Base-by-base conservation (phyloP, 2,797 vertebrate species). In the Poliocrania exsul region DNA sequence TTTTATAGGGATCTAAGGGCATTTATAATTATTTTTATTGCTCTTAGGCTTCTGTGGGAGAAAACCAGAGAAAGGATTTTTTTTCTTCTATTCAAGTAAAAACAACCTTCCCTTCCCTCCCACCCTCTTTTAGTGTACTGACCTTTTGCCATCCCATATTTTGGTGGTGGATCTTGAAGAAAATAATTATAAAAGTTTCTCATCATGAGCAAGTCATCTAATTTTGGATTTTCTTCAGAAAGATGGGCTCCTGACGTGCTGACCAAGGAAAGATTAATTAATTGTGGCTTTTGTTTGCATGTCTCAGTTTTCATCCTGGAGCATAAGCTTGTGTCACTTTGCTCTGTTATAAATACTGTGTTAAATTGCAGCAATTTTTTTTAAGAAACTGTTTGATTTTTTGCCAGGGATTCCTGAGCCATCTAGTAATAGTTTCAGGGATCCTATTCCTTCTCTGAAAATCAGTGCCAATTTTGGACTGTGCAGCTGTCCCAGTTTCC, bases 381-480 rank as follows among this genome's bases (percentile, higher is more conserved):
- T 95, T 23, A 95, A 96, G 95, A 97, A 96, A 93, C 83, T 81
- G 78, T 97, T 97, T 98, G 96, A 97, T 97, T 97, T 97, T 92
- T 96, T 97, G 96, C 96, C 95, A 97, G 93, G 94, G 92, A 97
- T 98, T 98, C 95, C 97, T 96, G 81, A 97, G 62, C 92, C 75
- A 89, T 96, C 92, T 96, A 95, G 97, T 98, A 97, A 97, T 95
- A 64, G 65, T 95, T 97, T 92, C 78, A 95, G 94, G 95, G 95
- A 97, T 98, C 96, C 95, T 96, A 71, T 97, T 96, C 96, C 92
- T 96, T 90, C 97, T 97, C 96, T 97, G 95, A 97, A 97, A 97
- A 92, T 93, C 93, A 95, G 93, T 97, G 97, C 96, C 96, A 97
- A 87, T 91, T 95, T 97, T 74, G 86, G 90, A 88, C 92, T 94